These are phyloP conservation scores for Grammomys surdaster DNA, from an alignment of 2,113 vertebrate species.

Conservation along the genomic window DNA sequence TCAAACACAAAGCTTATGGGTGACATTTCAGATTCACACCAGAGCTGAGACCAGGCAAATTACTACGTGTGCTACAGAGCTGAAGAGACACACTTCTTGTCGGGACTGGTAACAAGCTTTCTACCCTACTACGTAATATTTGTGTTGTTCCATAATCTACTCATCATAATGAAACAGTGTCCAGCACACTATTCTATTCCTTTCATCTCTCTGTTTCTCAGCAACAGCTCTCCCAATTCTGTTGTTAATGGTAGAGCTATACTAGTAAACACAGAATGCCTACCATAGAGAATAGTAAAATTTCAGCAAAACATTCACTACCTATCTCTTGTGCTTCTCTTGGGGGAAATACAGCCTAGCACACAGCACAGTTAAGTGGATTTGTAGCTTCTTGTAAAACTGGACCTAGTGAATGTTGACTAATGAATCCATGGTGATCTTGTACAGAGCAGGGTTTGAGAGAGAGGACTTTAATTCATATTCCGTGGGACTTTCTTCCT, in stretches of 20 bases:
- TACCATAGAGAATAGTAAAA: not conserved
- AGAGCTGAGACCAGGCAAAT: not conserved
- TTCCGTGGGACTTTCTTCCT: not conserved
- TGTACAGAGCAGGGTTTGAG: not conserved
- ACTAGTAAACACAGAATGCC: not conserved
- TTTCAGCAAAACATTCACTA: not conserved
- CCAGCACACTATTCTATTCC: not conserved
- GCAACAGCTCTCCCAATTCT: not conserved
- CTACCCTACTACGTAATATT: not conserved
- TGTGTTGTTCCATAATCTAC: not conserved
- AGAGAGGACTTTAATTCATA: not conserved
- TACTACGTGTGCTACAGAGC: not conserved
- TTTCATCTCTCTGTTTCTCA: not conserved
- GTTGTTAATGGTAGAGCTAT: not conserved
- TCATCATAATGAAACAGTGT: not conserved
- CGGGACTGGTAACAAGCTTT: not conserved
- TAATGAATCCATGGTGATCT: not conserved
- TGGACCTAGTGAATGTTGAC: not conserved
- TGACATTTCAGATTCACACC: not conserved
- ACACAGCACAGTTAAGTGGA: not conserved
- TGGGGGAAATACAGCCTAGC: not conserved
- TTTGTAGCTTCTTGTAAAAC: not conserved
- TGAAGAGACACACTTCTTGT: not conserved
- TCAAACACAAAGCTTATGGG: not conserved
- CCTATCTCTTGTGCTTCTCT: not conserved